Percentiles rank a stretch among this genome's conserved stretches.
phyloP scores from a whole-genome alignment of 2,113 vertebrate genomes.

The Psophia crepitans region DNA sequence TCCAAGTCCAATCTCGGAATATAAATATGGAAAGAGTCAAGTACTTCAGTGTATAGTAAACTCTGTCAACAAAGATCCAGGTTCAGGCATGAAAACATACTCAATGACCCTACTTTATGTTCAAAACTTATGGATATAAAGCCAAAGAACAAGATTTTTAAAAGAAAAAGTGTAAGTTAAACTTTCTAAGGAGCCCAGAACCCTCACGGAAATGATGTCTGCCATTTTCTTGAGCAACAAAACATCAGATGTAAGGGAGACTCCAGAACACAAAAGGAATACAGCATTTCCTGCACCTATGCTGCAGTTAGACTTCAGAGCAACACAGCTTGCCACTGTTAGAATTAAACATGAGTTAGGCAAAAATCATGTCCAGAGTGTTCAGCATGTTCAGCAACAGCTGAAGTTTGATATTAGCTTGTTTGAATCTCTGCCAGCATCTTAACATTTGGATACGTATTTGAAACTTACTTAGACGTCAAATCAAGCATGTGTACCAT shows the following conservation, averaged over 20 bases:
- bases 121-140: neutral
- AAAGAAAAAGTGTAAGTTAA: neutral
- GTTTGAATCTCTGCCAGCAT: neutral
- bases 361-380: neutral
- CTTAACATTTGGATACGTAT: neutral
- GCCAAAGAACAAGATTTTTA: neutral
- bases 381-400: slow-evolving; percentile 28
- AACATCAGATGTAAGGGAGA: neutral
- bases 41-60: neutral
- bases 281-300: neutral
- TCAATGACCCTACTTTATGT: neutral
- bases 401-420: neutral
- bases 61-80: neutral
- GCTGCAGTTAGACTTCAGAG: neutral
- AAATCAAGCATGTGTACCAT: neutral
- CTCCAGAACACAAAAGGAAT: neutral
- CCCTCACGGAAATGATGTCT: neutral
- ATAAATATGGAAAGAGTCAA: neutral
- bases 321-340: neutral
- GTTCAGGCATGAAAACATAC: neutral
- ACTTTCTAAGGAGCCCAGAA: slow-evolving; percentile 5
- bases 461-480: neutral
- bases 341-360: neutral
- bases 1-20: neutral
- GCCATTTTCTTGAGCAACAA: neutral